Base-by-base conservation (phyloP, 2,113 vertebrate species). In the Dinomys branickii region DNA sequence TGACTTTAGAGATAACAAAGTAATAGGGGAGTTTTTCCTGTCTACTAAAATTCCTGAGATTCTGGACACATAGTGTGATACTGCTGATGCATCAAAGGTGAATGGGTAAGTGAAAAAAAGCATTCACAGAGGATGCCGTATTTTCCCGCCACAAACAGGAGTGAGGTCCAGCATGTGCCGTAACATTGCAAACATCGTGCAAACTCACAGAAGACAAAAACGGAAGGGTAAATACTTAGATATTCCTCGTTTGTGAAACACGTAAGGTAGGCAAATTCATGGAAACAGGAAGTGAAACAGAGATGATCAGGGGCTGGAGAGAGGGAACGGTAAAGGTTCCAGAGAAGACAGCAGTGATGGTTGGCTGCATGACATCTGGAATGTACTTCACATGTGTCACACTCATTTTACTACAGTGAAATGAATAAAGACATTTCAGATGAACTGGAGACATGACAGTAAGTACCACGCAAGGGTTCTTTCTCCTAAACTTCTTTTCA, bases 171-270 rank as follows among this genome's bases (percentile, higher is more conserved):
- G 69, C 35, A 67, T n/a, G 54, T 12, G 22, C 73, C 7, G 10
- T 6, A 44, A 41, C 12, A 16, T 26, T 35, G 24, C 71, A 38
- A 33, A 47, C 59, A 28, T 4, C 24, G 54, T 1, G 17, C 26
- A 7, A 17, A 7, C 13, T 22, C 50, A 88, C 35, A 44, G 44
- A 24, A 52, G 24, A 8, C 11, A 38, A 12, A 44, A 3, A 22
- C 2, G 4, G 63, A 52, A 11, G 3, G 11, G 56, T 24, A 6
- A 3, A 44, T 28, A 35, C 11, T 33, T 20, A 0, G 19, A 9
- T 56, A 38, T 35, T 61, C 9, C 35, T 24, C 16, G 38, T 58
- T 9, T 0, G 11, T 0, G 24, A 81, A 41, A 11, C n/a, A 75
- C 1, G 44, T 28, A 52, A 50, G 26, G 56, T 0, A 50, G 61